These are phyloP conservation scores for Allolobophora icterica DNA, from an alignment of 2,888 invertebrate species.

Conservation along the genomic window DNA sequence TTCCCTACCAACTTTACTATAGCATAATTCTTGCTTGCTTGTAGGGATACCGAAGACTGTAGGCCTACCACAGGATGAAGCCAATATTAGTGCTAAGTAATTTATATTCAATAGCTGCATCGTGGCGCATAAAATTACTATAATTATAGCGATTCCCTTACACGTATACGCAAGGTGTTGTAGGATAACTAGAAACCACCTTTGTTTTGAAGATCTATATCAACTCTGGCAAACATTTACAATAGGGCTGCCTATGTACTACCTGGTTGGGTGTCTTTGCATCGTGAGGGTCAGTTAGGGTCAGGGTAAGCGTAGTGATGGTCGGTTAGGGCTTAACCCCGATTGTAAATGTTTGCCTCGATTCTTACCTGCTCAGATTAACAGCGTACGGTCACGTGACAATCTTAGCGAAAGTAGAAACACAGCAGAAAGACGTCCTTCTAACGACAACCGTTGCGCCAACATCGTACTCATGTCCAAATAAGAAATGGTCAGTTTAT, in stretches of 20 bases:
- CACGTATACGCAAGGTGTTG: not conserved
- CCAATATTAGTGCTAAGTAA: not conserved
- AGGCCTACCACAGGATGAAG: not conserved
- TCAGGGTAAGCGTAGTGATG: no score
- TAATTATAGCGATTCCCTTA: not conserved
- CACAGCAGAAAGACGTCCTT: not conserved
- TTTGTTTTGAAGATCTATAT: no score
- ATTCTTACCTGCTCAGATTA: not conserved
- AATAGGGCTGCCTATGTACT: no score
- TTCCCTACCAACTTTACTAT: not conserved
- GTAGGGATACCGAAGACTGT: not conserved
- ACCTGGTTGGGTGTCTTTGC: no score
- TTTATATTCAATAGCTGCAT: not conserved
- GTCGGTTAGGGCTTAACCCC: no score
- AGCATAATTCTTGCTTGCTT: not conserved
- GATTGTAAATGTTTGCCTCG: not conserved
- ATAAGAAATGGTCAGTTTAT: not conserved
- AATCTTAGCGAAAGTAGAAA: not conserved
- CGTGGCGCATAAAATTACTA: not conserved
- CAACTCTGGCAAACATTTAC: no score
- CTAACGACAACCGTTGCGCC: not conserved
- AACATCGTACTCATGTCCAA: not conserved
- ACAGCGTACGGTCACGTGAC: not conserved
- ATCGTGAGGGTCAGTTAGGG: no score
- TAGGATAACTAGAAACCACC: not conserved